A percentile compares a stretch with the other conserved stretches of the same genome.
Conservation (phyloP, 2,888 invertebrate species). For the Habroteleia sp. region DNA sequence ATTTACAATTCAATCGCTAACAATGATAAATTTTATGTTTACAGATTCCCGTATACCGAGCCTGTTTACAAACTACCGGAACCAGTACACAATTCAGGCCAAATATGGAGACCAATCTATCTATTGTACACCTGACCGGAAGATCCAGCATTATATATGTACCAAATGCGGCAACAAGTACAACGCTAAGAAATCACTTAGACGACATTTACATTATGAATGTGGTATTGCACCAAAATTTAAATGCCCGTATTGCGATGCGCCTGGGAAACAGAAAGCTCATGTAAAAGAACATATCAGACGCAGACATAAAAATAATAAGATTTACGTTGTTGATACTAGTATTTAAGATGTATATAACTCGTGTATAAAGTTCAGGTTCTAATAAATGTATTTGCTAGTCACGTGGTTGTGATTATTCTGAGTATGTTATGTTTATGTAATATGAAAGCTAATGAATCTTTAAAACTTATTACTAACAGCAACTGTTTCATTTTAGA, state of each 20-base stretch:
- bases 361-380: constrained; percentile 17
- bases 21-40: constrained; percentile 31
- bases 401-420: constrained; percentile 44
- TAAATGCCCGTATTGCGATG: constrained; percentile 76
- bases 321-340: constrained; percentile 66
- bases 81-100: not conserved
- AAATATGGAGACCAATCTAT: constrained; percentile 17
- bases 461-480: constrained; percentile 6
- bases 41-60: not conserved
- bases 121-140: constrained; percentile 1
- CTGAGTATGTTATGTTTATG: not conserved
- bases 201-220: constrained; percentile 79
- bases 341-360: constrained; percentile 34
- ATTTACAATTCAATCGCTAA: constrained; percentile 2
- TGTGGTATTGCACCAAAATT: constrained; percentile 78
- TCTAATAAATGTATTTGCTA: constrained; percentile 34
- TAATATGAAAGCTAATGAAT: not conserved
- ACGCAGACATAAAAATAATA: constrained; percentile 73
- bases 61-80: not conserved
- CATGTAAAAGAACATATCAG: constrained; percentile 77
- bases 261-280: constrained; percentile 75
- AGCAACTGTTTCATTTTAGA: constrained; percentile 38
- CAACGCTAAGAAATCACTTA: constrained; percentile 83
- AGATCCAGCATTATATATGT: constrained; percentile 74
- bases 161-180: constrained; percentile 83